Evolutionary conservation across 2,113 vertebrate genomes (phyloP).

Genomic region (Micronycteris hirsuta): DNA sequence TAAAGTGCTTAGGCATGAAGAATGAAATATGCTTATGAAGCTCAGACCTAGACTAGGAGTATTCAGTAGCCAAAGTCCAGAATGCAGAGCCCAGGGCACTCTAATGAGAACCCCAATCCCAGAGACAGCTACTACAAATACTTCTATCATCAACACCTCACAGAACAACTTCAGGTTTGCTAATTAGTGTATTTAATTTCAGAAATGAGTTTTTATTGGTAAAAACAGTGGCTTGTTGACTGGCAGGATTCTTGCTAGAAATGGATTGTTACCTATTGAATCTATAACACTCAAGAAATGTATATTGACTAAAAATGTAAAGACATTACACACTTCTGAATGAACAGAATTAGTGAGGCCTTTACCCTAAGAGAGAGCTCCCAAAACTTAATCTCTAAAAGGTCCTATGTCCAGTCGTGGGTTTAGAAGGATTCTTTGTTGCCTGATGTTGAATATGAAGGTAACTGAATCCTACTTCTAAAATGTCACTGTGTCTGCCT

Average conservation of each 20-base stretch:
- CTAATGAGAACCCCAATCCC: not conserved
- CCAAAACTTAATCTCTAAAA: not conserved
- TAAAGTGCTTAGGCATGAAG: not conserved
- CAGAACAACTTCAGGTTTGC: not conserved
- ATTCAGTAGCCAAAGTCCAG: not conserved
- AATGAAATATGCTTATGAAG: not conserved
- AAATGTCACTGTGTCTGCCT: not conserved
- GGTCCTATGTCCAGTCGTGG: not conserved
- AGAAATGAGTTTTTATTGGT: not conserved
- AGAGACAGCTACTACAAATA: not conserved
- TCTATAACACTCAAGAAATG: not conserved
- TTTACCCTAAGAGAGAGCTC: not conserved
- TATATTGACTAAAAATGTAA: not conserved
- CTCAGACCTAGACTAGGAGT: not conserved
- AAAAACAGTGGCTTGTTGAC: not conserved
- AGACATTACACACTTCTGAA: not conserved
- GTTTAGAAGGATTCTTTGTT: not conserved
- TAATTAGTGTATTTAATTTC: not conserved
- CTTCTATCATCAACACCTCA: not conserved
- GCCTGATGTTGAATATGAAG: not conserved
- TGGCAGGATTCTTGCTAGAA: not conserved
- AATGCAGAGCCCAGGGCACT: not conserved
- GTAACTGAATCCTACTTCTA: not conserved
- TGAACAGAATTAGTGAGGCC: not conserved
- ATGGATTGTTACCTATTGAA: not conserved